Percentiles rank a stretch among this genome's conserved stretches.
These are phyloP conservation scores for Tinea semifulvella DNA, from an alignment of 2,888 invertebrate species.

Conservation along the genomic window DNA sequence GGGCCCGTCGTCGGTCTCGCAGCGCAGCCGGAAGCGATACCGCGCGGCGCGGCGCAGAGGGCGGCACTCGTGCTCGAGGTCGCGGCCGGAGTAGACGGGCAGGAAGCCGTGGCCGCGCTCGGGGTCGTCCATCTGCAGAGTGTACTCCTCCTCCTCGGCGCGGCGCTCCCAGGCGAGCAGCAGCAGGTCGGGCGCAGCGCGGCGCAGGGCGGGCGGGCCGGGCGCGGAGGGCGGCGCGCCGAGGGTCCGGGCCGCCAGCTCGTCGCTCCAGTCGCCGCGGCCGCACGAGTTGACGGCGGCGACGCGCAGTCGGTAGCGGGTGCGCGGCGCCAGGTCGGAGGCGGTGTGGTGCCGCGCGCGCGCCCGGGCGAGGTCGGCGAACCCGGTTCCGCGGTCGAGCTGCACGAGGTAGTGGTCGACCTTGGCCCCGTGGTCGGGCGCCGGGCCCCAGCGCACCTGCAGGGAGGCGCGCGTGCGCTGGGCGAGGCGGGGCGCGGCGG, in stretches of 20 bases:
- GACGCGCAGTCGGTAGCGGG: slow-evolving; percentile 82
- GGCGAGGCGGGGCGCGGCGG: slow-evolving; percentile 76
- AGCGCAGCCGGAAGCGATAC: slow-evolving; percentile 83
- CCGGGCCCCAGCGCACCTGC: slow-evolving; percentile 76
- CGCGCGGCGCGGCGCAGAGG: slow-evolving; percentile 78
- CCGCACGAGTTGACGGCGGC: slow-evolving; percentile 86
- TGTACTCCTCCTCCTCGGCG: slow-evolving; percentile 81
- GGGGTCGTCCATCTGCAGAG: slow-evolving; percentile 80
- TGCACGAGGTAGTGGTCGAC: slow-evolving; percentile 81
- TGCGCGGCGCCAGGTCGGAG: slow-evolving; percentile 79
- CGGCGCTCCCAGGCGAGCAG: slow-evolving; percentile 79
- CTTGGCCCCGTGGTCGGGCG: slow-evolving; percentile 82
- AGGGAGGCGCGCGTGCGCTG: slow-evolving; percentile 76
- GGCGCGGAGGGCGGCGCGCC: slow-evolving; percentile 85
- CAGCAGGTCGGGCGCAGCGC: slow-evolving; percentile 70
- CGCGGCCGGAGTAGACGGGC: slow-evolving; percentile 81
- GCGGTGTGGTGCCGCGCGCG: slow-evolving; percentile 80
- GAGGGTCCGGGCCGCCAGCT: slow-evolving; percentile 75
- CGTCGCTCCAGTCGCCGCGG: slow-evolving; percentile 75
- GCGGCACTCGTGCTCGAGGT: slow-evolving; percentile 72
- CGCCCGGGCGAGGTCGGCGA: slow-evolving; percentile 76
- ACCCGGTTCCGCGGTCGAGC: slow-evolving; percentile 77
- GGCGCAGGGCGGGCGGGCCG: slow-evolving; percentile 74
- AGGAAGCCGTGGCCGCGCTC: slow-evolving; percentile 80
- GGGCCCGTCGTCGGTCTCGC: slow-evolving; percentile 84